Evolutionary conservation across 2,113 vertebrate species (phyloP).

Genomic region (Daboia siamensis): DNA sequence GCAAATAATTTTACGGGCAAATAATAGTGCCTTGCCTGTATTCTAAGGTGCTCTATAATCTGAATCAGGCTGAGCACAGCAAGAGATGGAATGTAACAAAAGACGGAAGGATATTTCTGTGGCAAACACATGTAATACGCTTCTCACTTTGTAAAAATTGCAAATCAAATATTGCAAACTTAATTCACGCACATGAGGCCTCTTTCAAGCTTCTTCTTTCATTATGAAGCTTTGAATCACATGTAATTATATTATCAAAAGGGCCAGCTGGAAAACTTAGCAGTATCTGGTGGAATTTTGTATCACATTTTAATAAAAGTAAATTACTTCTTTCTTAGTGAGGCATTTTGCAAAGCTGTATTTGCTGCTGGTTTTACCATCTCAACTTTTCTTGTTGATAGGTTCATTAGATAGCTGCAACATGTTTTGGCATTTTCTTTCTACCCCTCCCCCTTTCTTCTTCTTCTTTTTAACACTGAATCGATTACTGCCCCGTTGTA

Average conservation of each 20-base stretch:
- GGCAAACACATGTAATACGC: not conserved
- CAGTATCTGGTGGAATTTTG: constrained; percentile 9
- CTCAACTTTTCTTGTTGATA: constrained; percentile 19
- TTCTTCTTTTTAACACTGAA: constrained; percentile 16
- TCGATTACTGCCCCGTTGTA: not conserved
- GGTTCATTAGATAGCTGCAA: not conserved
- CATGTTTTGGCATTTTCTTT: constrained; percentile 12
- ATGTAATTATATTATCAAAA: constrained; percentile 6
- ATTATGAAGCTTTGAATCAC: not conserved
- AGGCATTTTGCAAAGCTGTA: constrained; percentile 12
- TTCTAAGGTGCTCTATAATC: constrained; percentile 11
- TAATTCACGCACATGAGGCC: not conserved
- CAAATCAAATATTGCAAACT: not conserved
- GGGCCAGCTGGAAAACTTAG: not conserved
- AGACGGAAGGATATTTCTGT: not conserved
- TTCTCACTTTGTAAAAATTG: not conserved
- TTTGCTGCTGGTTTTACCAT: constrained; percentile 9
- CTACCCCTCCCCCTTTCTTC: not conserved
- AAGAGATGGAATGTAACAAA: not conserved
- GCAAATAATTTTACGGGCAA: constrained; percentile 27
- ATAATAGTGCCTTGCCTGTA: constrained; percentile 18
- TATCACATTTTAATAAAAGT: constrained; percentile 12
- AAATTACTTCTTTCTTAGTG: constrained; percentile 10
- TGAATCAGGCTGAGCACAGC: not conserved
- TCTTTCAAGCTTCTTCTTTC: not conserved